These are phyloP conservation scores for Sminthurides bifidus DNA, from an alignment of 1,140 invertebrate species.

Conservation along the genomic window DNA sequence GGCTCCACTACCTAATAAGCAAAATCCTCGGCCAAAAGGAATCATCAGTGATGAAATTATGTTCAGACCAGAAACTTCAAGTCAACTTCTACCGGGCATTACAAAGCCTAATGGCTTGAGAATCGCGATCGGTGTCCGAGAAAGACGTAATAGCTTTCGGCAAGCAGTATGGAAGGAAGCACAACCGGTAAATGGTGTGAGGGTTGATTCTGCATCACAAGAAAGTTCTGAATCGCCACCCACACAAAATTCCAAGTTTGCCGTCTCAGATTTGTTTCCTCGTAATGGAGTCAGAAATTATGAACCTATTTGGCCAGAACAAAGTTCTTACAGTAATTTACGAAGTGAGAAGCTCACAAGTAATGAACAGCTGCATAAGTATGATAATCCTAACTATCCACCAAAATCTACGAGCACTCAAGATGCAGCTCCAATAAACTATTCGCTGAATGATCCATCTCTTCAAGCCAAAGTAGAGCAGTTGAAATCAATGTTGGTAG, in stretches of 20 bases:
- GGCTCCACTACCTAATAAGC: background rate
- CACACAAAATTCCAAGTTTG: background rate
- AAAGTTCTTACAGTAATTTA: background rate
- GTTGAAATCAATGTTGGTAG: constrained; percentile 24
- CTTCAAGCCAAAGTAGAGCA: constrained; percentile 17
- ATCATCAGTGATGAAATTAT: too few species aligned
- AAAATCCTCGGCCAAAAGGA: too few species aligned
- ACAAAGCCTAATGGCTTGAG: constrained; percentile 32
- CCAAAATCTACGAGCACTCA: background rate
- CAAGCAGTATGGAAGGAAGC: constrained; percentile 36
- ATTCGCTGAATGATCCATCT: background rate
- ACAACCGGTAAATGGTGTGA: constrained; percentile 1
- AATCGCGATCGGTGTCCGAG: constrained; percentile 34
- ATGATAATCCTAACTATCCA: background rate
- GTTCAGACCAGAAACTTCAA: background rate
- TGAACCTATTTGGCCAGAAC: constrained; percentile 31
- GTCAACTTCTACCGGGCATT: background rate
- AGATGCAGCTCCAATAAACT: background rate
- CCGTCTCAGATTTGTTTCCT: too few species aligned
- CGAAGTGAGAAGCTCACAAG: too few species aligned
- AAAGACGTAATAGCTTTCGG: constrained; percentile 39
- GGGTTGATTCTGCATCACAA: background rate
- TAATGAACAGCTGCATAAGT: too few species aligned
- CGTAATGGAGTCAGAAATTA: constrained; percentile 10
- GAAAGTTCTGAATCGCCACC: background rate